Base-by-base conservation (phyloP, 2,888 invertebrate genomes). In the Papilio elwesi region DNA sequence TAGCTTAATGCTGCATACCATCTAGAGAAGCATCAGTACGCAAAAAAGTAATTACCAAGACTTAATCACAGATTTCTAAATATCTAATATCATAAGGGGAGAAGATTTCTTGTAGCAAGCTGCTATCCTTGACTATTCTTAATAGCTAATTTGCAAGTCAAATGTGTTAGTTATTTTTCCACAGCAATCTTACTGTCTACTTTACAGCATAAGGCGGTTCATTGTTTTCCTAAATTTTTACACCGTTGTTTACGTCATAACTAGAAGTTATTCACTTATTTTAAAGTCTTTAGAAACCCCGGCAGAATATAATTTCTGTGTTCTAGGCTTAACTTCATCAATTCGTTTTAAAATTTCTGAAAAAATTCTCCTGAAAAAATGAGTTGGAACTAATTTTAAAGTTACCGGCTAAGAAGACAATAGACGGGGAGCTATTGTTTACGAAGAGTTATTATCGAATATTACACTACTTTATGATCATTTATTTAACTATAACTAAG, bases 1-100 rank as follows among this genome's bases (percentile, higher is more conserved):
- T 70, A 70, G 63, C 70, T 70, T 55, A 71, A 67, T 70, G 67
- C 64, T 38, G 65, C 64, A 47, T 68, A 57, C 69, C 15, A 53
- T 55, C 55, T 36, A n/a, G n/a, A n/a, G n/a, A n/a, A n/a, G n/a
- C 66, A 66, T 59, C 36, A 59, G 59, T 59, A 38, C 36, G 43
- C 66, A 71, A 64, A 66, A 71, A 59, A 38, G 8, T n/a, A 26
- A 68, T 68, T 36, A 68, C 49, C 15, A 43, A 68, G 47, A 55
- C 16, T 51, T 59, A 57, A 64, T 70, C 57, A 57, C 6, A 43
- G 59, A 51, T 38, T 69, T 51, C 52, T 66, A 66, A 66, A 66
- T 43, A 43, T 26, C 36, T 48, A 49, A 16, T 62, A 53, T 43
- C 43, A 12, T 38, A 59, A 8, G 11, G 48, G 43, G 12, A 48